Evolutionary conservation across 1,140 invertebrate genomes (phyloP).

Genomic region (Sminthurinus signatus): DNA sequence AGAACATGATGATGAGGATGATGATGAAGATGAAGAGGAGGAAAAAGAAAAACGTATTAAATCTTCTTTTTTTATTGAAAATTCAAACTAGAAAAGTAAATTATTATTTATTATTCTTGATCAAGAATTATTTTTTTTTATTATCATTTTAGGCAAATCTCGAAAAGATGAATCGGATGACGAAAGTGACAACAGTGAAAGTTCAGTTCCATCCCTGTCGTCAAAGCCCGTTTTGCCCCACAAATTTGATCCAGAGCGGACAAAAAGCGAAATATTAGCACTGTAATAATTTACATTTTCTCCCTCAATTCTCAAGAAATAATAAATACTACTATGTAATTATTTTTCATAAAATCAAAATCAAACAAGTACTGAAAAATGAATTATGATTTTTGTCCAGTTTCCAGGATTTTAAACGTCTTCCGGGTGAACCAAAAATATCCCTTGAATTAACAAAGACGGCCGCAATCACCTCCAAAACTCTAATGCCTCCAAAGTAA

Average conservation of each 20-base stretch:
- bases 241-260: slow-evolving; percentile 24
- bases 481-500: slow-evolving; percentile 27
- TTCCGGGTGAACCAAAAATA: slow-evolving; percentile 50
- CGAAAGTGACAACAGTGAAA: slow-evolving; percentile 11
- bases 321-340: no score
- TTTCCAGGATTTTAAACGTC: slow-evolving; percentile 47
- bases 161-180: background rate
- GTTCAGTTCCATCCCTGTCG: slow-evolving; percentile 7
- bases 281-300: no score
- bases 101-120: no score
- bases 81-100: no score
- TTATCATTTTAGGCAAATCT: background rate
- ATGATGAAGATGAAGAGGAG: slow-evolving; percentile 41
- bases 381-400: slow-evolving; percentile 30
- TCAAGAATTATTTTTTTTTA: no score
- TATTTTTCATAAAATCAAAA: no score
- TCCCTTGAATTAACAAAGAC: slow-evolving; percentile 45
- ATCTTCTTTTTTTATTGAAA: no score
- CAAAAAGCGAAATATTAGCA: slow-evolving; percentile 22
- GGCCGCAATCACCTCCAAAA: slow-evolving; percentile 22
- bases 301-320: no score
- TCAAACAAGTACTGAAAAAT: no score
- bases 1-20: slow-evolving; percentile 4
- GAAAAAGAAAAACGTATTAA: slow-evolving; percentile 37
- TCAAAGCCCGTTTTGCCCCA: slow-evolving; percentile 23